Conservation (phyloP, 1,140 invertebrate species). For the Galleria mellonella region DNA sequence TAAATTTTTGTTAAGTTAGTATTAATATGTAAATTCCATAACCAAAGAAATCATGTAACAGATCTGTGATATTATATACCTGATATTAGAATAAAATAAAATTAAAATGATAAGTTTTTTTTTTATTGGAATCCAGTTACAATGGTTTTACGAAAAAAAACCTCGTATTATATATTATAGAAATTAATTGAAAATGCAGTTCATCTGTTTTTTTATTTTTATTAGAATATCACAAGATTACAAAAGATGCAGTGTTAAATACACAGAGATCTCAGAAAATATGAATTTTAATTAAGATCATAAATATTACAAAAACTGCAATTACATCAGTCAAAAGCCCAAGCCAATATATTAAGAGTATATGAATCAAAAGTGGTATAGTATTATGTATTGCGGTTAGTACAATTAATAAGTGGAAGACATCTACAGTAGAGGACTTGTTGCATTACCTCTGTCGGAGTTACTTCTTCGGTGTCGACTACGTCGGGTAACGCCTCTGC, state of each 20-base stretch:
- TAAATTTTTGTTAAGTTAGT: constrained; percentile 21
- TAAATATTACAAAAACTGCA: too few species aligned
- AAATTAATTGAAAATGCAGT: constrained; percentile 23
- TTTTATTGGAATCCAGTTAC: too few species aligned
- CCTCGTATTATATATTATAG: too few species aligned
- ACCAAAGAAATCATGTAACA: constrained; percentile 1
- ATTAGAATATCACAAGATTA: constrained; percentile 3
- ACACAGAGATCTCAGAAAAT: not conserved
- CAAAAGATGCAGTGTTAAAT: not conserved
- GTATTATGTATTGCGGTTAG: constrained; percentile 34
- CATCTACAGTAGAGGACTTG: constrained; percentile 65
- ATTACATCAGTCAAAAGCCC: not conserved
- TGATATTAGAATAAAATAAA: constrained; percentile 28
- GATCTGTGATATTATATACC: constrained; percentile 45
- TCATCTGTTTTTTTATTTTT: constrained; percentile 20
- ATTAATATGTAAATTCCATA: constrained; percentile 12
- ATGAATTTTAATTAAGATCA: too few species aligned
- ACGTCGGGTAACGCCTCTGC: constrained; percentile 61
- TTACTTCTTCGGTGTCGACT: constrained; percentile 69
- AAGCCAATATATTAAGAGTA: not conserved
- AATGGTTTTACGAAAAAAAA: too few species aligned
- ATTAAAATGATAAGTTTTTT: too few species aligned
- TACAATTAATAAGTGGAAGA: constrained; percentile 56
- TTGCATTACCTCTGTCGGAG: constrained; percentile 72
- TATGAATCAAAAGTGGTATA: not conserved